Evolutionary conservation across 2,113 vertebrate species (phyloP).

Genomic region (Patagioenas fasciata): DNA sequence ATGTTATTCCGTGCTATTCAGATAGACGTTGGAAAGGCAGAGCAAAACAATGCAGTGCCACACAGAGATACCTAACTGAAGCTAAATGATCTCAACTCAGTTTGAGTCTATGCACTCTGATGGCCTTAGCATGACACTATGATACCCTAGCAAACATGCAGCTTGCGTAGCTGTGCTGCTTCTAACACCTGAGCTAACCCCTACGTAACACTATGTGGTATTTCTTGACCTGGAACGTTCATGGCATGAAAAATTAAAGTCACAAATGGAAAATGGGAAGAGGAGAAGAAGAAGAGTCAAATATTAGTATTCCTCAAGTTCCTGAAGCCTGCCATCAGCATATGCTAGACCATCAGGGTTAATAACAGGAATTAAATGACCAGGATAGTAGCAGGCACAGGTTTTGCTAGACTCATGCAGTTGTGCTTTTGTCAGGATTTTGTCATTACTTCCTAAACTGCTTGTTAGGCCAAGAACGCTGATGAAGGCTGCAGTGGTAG

Average conservation of each 20-base stretch:
- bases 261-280: neutral
- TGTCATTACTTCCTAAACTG: neutral
- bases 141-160: neutral
- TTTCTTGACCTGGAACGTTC: neutral
- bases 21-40: neutral
- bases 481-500: neutral
- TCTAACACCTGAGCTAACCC: neutral
- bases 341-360: neutral
- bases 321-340: neutral
- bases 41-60: neutral
- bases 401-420: neutral
- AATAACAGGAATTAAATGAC: neutral
- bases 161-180: neutral
- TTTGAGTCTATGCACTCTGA: neutral
- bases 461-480: neutral
- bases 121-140: neutral
- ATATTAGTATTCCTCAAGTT: neutral
- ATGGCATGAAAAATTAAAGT: neutral
- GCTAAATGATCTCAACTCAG: neutral
- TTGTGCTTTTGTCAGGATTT: neutral
- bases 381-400: neutral
- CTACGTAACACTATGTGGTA: accelerated
- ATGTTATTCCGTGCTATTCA: neutral
- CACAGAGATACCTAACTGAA: neutral
- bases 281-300: neutral